Conservation (phyloP, 92 coral and sea anemone genomes). For the Plumapathes pennacea region DNA sequence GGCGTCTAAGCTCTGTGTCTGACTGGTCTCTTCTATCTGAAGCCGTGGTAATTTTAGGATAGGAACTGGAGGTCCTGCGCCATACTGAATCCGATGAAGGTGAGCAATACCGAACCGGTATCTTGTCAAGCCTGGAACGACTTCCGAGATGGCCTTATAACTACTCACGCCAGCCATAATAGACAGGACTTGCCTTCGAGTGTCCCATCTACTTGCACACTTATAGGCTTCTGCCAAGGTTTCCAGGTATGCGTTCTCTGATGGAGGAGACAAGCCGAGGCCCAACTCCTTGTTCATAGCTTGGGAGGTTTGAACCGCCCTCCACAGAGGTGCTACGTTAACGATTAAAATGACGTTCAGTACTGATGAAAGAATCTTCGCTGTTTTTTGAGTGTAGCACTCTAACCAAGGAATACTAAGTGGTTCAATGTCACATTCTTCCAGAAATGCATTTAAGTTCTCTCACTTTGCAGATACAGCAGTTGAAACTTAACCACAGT, state of each 20-base stretch:
- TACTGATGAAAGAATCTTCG: constrained; percentile 32
- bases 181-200: constrained; percentile 28
- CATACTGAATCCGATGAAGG: constrained; percentile 7
- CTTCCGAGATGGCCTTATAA: constrained; percentile 6
- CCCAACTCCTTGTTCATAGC: constrained; percentile 21
- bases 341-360: constrained; percentile 43
- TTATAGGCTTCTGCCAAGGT: constrained; percentile 19
- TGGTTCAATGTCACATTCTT: constrained; percentile 28
- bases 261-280: constrained; percentile 6
- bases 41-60: background rate
- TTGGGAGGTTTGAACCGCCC: constrained; percentile 22
- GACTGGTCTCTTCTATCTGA: constrained; percentile 1
- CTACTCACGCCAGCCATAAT: constrained; percentile 29
- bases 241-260: constrained; percentile 31
- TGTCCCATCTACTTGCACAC: constrained; percentile 14
- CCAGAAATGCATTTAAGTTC: constrained; percentile 17
- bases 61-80: constrained; percentile 11
- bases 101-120: constrained; percentile 14
- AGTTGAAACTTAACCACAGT: too few species aligned
- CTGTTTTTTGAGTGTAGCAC: constrained; percentile 19
- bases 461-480: too few species aligned
- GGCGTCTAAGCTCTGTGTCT: constrained; percentile 2
- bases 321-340: constrained; percentile 36
- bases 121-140: constrained; percentile 18
- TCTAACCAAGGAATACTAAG: constrained; percentile 42